phyloP scores from a whole-genome alignment of 2,888 invertebrate genomes.

The Notocelia uddmanniana region DNA sequence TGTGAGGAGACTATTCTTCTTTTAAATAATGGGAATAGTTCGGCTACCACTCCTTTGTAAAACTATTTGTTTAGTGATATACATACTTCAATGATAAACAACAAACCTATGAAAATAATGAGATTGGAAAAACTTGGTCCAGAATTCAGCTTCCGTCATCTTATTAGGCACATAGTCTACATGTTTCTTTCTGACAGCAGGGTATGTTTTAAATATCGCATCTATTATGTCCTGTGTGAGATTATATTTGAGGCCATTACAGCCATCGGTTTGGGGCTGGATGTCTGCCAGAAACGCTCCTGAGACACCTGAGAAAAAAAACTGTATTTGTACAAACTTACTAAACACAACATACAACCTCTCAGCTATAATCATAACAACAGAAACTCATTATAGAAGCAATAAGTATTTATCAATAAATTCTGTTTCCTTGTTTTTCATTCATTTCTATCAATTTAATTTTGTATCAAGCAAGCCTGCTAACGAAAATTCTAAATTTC shows the following conservation, averaged over 20 bases:
- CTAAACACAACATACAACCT: no score
- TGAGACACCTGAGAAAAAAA: constrained; percentile 85
- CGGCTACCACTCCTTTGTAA: no score
- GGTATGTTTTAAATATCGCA: constrained; percentile 99
- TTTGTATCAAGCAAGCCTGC: no score
- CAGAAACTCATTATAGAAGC: no score
- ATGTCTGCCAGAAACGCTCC: constrained; percentile 95
- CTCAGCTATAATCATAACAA: no score
- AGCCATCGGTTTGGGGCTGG: constrained; percentile 98
- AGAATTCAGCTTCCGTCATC: constrained; percentile 98
- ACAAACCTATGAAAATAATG: constrained; percentile 97
- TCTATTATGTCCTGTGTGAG: constrained; percentile 98
- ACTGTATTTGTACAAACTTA: no score
- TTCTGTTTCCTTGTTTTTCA: no score
- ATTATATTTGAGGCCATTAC: constrained; percentile 98
- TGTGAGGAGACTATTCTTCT: no score
- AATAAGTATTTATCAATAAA: no score
- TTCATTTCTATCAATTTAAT: no score
- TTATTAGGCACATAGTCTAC: constrained; percentile 97
- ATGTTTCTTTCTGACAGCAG: constrained; percentile 98
- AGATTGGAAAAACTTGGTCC: constrained; percentile 99
- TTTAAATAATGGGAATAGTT: no score
- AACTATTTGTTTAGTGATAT: not conserved
- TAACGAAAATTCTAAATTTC: no score
- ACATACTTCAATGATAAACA: not conserved